Conservation (phyloP, 2,888 invertebrate genomes). For the Heterodera filipjevi region DNA sequence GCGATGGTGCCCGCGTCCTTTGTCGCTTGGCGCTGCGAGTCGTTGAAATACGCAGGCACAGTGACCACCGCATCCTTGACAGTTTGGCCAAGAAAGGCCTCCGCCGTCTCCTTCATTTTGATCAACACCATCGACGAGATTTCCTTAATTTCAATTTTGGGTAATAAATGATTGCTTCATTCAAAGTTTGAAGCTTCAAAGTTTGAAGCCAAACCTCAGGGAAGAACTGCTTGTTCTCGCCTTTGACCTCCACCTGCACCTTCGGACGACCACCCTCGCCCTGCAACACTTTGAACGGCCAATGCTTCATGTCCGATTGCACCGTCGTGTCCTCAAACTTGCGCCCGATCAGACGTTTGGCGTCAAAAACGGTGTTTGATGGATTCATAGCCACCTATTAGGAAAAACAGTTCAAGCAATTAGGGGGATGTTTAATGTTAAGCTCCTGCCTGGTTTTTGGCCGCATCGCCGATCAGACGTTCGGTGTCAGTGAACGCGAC, state of each 20-base stretch:
- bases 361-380: slow-evolving; percentile 64
- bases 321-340: slow-evolving; percentile 67
- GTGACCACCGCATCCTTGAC: neutral
- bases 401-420: no score
- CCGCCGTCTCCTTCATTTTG: neutral
- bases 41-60: neutral
- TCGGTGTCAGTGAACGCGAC: slow-evolving; percentile 69
- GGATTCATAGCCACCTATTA: slow-evolving; percentile 49
- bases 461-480: slow-evolving; percentile 68
- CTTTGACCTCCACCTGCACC: slow-evolving; percentile 81
- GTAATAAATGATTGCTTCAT: neutral
- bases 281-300: slow-evolving; percentile 66
- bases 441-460: slow-evolving; percentile 69
- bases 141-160: neutral
- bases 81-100: neutral
- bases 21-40: neutral
- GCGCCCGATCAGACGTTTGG: slow-evolving; percentile 67
- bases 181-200: no score
- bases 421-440: no score
- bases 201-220: slow-evolving; percentile 44
- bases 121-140: neutral
- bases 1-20: neutral
- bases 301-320: slow-evolving; percentile 66
- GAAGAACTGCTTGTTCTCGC: slow-evolving; percentile 76
- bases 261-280: slow-evolving; percentile 67